phyloP scores from a whole-genome alignment of 2,888 invertebrate genomes.

The Mythimna lalbum region DNA sequence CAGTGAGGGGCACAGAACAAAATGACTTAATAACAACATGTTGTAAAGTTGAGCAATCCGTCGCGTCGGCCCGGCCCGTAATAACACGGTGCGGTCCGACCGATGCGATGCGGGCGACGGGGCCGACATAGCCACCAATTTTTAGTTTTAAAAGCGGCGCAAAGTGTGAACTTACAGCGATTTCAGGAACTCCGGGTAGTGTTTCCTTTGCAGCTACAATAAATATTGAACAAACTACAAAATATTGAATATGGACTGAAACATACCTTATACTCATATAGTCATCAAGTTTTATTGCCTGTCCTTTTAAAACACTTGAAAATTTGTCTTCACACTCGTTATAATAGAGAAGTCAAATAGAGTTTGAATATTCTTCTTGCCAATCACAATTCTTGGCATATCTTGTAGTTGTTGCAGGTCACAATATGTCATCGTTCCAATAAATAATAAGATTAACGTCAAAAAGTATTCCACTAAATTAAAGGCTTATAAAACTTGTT shows the following conservation, averaged over 20 bases:
- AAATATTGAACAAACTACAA: not conserved
- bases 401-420: not conserved
- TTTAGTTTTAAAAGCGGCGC: constrained; percentile 53
- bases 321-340: too few relatives aligned
- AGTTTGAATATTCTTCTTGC: not conserved
- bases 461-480: constrained; percentile 4
- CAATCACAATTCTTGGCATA: not conserved
- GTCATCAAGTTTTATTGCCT: not conserved
- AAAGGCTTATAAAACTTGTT: constrained; percentile 3
- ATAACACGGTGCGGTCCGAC: constrained; percentile 57
- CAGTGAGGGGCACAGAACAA: constrained; percentile 62
- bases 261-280: not conserved
- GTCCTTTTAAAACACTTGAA: not conserved
- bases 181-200: not conserved
- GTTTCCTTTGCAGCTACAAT: not conserved
- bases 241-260: not conserved
- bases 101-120: constrained; percentile 65
- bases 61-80: constrained; percentile 60
- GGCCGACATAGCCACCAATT: constrained; percentile 61
- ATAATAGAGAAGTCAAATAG: not conserved
- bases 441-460: constrained; percentile 13
- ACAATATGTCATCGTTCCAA: constrained; percentile 1
- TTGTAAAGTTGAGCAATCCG: constrained; percentile 65
- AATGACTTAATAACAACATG: constrained; percentile 68
- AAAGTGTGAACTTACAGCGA: constrained; percentile 31